Conservation (phyloP, 2,797 vertebrate genomes). For the Betta splendens region DNA sequence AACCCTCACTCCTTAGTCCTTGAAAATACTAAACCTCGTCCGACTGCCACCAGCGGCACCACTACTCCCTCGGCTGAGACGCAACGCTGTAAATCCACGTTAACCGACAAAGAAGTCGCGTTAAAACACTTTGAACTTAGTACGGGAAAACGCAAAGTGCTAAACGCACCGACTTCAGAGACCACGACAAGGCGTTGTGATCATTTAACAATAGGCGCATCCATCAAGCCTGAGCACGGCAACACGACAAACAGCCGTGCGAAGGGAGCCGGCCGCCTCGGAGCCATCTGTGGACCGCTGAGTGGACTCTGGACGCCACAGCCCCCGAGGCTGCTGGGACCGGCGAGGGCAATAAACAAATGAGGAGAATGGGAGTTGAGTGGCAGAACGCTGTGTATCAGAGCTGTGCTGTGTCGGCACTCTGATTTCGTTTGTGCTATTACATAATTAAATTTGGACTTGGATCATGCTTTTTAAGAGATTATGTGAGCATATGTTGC, state of each 20-base stretch:
- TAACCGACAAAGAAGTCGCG: conserved; percentile 47
- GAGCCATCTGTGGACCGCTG: conserved; percentile 67
- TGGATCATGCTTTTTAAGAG: conserved; percentile 94
- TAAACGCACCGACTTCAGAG: conserved; percentile 56
- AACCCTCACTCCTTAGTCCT: conserved; percentile 50
- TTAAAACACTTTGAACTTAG: conserved; percentile 65
- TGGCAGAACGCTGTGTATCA: conserved; percentile 76
- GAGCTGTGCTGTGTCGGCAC: conserved; percentile 89
- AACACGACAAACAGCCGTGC: conserved; percentile 66
- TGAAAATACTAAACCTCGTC: conserved; percentile 59
- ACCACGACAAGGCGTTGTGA: conserved; percentile 60
- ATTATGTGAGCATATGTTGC: conserved; percentile 97
- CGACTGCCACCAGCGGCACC: conserved; percentile 39
- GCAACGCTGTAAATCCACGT: conserved; percentile 57
- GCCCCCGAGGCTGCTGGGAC: conserved; percentile 67
- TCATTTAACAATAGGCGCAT: conserved; percentile 68
- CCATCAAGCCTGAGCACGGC: conserved; percentile 59
- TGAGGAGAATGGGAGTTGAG: conserved; percentile 76
- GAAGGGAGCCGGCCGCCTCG: conserved; percentile 51
- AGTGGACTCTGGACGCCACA: conserved; percentile 62
- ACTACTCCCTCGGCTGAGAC: conserved; percentile 37
- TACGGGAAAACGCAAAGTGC: conserved; percentile 63
- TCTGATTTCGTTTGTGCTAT: conserved; percentile 95
- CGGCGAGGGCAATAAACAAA: conserved; percentile 76
- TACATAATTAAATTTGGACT: conserved; percentile 97